Conservation (phyloP, 1,140 invertebrate genomes). For the Bombyx mori region ASM3026992v2 NC_085127.1:4952501-4953000, state of each 20-base stretch:
- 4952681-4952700: too few relatives aligned
- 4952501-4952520: too few relatives aligned
- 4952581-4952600: too few relatives aligned
- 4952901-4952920: not conserved
- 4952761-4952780: conserved; percentile 89
- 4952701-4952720: conserved; percentile 62
- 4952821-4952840: conserved; percentile 85
- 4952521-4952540: too few relatives aligned
- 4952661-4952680: too few relatives aligned
- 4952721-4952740: conserved; percentile 87
- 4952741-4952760: conserved; percentile 89
- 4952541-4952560: too few relatives aligned
- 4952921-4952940: conserved; percentile 1
- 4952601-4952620: too few relatives aligned
- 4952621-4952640: too few relatives aligned
- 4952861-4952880: conserved; percentile 89
- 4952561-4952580: too few relatives aligned
- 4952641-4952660: too few relatives aligned
- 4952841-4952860: conserved; percentile 86
- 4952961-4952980: too few relatives aligned
- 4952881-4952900: conserved; percentile 80
- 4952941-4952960: not conserved
- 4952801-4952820: conserved; percentile 87
- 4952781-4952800: conserved; percentile 86
- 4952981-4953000: too few relatives aligned